Conservation (phyloP, 1,140 invertebrate genomes). For the Saxidomus purpurata region DNA sequence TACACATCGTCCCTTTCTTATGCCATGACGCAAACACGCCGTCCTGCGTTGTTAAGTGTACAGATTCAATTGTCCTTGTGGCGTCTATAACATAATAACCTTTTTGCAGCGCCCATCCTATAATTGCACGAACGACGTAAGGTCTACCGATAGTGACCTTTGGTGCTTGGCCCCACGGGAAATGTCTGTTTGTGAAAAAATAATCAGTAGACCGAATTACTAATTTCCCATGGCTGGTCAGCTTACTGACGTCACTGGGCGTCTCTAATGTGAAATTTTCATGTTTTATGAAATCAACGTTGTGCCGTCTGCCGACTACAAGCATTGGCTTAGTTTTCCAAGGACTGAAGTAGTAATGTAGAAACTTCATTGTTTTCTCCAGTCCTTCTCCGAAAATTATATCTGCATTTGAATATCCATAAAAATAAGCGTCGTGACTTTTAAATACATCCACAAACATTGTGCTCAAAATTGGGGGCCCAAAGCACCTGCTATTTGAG, state of each 20-base stretch:
- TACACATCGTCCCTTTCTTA: conserved; percentile 23
- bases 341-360: conserved; percentile 11
- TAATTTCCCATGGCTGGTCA: background rate
- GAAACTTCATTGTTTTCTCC: conserved; percentile 12
- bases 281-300: conserved; percentile 37
- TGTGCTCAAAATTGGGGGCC: background rate
- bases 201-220: conserved; percentile 35
- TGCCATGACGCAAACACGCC: conserved; percentile 33
- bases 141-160: conserved; percentile 16
- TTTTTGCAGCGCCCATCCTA: conserved; percentile 14
- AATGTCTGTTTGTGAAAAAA: conserved; percentile 30
- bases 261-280: background rate
- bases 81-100: conserved; percentile 22
- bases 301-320: conserved; percentile 19
- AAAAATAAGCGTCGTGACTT: conserved; percentile 35
- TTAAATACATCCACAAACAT: conserved; percentile 23
- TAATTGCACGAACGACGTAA: conserved; percentile 19
- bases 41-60: conserved; percentile 29
- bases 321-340: conserved; percentile 30
- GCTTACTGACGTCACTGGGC: background rate
- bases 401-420: conserved; percentile 35
- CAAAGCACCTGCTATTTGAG: background rate
- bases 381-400: conserved; percentile 45
- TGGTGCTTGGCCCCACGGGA: conserved; percentile 37
- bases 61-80: conserved; percentile 15